phyloP scores from a whole-genome alignment of 2,797 vertebrate species.

The Bovichtus diacanthus region DNA sequence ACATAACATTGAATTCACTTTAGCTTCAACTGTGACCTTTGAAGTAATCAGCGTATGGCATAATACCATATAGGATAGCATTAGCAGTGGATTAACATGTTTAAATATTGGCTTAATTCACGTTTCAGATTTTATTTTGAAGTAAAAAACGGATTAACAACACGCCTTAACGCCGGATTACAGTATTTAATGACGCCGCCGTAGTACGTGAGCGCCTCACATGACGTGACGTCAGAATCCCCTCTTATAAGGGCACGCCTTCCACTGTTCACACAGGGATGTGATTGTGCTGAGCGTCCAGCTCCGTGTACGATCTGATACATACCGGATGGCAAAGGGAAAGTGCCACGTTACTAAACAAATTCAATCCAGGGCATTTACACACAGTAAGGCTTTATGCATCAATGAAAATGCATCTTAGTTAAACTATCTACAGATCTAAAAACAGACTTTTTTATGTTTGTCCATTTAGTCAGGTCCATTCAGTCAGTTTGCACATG shows the following conservation, averaged over 20 bases:
- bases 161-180: neutral
- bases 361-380: neutral
- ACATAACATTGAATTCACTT: fast-evolving
- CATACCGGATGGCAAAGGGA: neutral
- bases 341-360: constrained; percentile 68
- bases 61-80: fast-evolving
- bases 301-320: neutral
- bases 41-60: fast-evolving
- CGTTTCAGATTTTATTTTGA: constrained; percentile 37
- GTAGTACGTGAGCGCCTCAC: constrained; percentile 35
- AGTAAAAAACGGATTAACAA: neutral
- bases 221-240: constrained; percentile 47
- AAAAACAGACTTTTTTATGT: neutral
- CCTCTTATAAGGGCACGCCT: constrained; percentile 43
- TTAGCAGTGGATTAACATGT: fast-evolving
- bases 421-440: neutral
- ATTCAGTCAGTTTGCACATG: neutral
- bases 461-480: neutral
- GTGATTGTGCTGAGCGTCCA: constrained; percentile 50
- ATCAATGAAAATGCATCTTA: neutral
- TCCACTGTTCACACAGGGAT: constrained; percentile 42
- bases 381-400: too few species aligned
- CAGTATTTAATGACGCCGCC: fast-evolving
- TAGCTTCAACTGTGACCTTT: fast-evolving
- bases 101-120: fast-evolving